Evolutionary conservation across 2,888 invertebrate species (phyloP).

Genomic region (Drosophila anomalata): DNA sequence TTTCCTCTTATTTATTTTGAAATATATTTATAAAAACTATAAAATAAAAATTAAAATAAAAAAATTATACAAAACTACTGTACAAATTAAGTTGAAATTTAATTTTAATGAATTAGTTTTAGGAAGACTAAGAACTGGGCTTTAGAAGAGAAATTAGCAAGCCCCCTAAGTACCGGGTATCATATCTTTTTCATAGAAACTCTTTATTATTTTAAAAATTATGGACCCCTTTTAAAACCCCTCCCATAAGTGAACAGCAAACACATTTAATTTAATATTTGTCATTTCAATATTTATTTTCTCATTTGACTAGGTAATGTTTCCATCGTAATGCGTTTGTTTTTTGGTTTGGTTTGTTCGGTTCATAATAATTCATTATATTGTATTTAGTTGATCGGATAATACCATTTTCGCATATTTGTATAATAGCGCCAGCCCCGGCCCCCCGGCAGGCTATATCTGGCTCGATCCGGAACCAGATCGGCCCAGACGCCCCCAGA

Average conservation of each 20-base stretch:
- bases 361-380: constrained; percentile 70
- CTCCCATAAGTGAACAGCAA: background rate
- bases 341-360: constrained; percentile 10
- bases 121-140: no score
- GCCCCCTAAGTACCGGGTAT: no score
- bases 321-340: constrained; percentile 53
- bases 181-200: no score
- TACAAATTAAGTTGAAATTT: no score
- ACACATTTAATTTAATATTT: constrained; percentile 33
- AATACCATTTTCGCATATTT: constrained; percentile 62
- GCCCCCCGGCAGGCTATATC: constrained; percentile 3
- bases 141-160: no score
- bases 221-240: background rate
- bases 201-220: no score
- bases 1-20: no score
- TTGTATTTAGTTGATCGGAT: constrained; percentile 66
- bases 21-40: no score
- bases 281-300: constrained; percentile 78
- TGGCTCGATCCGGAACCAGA: background rate
- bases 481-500: background rate
- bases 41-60: no score
- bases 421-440: constrained; percentile 35
- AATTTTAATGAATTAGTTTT: no score
- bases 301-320: constrained; percentile 81
- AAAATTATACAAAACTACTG: no score